Conservation (phyloP, 2,888 invertebrate species). For the Metallyticus violacea region DNA sequence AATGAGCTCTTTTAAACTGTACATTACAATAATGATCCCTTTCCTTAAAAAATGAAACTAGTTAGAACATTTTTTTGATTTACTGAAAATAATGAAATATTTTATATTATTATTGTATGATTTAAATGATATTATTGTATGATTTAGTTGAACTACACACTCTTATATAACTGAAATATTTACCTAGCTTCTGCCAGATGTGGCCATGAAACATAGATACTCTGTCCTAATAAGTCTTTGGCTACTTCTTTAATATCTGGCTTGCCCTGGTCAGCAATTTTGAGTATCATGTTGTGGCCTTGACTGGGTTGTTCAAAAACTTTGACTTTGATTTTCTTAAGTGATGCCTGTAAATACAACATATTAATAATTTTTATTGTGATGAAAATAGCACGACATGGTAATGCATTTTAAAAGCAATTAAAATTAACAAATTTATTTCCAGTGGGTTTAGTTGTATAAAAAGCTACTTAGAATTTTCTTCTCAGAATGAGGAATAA, state of each 20-base stretch:
- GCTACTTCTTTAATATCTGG: constrained; percentile 54
- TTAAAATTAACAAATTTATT: not conserved
- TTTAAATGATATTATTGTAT: too few relatives aligned
- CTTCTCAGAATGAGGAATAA: not conserved
- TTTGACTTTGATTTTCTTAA: constrained; percentile 70
- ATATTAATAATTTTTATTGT: not conserved
- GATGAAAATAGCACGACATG: too few relatives aligned
- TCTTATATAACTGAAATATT: constrained; percentile 42
- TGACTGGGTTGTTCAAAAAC: constrained; percentile 86
- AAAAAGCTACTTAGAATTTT: not conserved
- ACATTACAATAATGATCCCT: too few relatives aligned
- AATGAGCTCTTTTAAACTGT: too few relatives aligned
- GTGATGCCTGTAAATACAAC: constrained; percentile 52
- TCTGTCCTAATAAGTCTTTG: constrained; percentile 64
- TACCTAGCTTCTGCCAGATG: constrained; percentile 79
- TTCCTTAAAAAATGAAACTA: too few relatives aligned
- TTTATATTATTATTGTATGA: too few relatives aligned
- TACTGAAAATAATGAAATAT: too few relatives aligned
- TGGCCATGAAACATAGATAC: constrained; percentile 87
- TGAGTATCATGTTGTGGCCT: constrained; percentile 78
- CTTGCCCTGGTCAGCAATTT: constrained; percentile 48
- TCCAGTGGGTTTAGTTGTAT: not conserved
- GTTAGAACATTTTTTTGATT: too few relatives aligned
- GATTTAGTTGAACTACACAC: too few relatives aligned
- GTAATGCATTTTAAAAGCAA: too few relatives aligned